Evolutionary conservation across 2,113 vertebrate species (phyloP).

Genomic region (Jacana jacana): DNA sequence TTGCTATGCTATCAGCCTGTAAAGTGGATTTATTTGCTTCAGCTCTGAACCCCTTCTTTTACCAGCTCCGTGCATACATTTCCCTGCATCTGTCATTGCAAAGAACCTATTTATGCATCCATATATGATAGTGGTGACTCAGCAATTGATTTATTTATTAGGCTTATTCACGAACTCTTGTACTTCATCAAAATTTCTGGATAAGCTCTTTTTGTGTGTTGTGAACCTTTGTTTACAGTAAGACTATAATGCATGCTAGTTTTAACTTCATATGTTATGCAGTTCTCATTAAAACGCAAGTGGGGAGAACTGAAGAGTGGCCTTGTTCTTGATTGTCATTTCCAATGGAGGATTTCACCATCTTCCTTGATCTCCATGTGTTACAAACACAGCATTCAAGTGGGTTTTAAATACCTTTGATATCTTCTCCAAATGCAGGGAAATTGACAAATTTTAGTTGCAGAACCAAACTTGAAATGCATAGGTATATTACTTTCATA

Average conservation of each 20-base stretch:
- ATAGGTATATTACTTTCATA: neutral
- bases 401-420: neutral
- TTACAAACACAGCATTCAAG: neutral
- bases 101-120: neutral
- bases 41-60: neutral
- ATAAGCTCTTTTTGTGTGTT: neutral
- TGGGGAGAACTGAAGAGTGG: neutral
- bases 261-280: neutral
- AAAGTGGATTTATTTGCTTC: neutral
- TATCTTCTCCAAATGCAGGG: neutral
- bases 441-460: neutral
- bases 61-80: neutral
- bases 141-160: neutral
- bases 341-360: neutral
- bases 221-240: neutral
- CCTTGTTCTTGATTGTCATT: neutral
- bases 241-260: neutral
- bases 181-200: neutral
- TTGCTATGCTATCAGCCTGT: neutral
- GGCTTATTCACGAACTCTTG: neutral
- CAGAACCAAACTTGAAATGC: neutral
- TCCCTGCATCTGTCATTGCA: neutral
- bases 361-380: neutral
- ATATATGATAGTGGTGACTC: neutral
- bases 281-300: neutral